Evolutionary conservation across 1,140 invertebrate genomes (phyloP), one percentile per base, ranked within the genome.

Genomic region (Bombus difficillimus): DNA sequence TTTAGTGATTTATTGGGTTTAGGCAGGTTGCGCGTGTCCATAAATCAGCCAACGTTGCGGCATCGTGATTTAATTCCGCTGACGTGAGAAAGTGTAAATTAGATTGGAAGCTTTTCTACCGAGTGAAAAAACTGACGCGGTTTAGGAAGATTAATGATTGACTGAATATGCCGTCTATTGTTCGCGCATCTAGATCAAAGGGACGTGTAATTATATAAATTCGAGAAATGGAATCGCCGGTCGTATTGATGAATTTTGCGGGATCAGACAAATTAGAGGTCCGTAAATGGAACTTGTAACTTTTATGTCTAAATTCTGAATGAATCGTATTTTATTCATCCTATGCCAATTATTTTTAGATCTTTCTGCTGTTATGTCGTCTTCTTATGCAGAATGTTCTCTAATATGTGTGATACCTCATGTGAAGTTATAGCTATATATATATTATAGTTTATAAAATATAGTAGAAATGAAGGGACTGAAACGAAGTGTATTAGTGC

Each of bases 51-150:
- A 41, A 34, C 34, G 34, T 57, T 57, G 72, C 41, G 3, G 43
- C 18, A 18, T 18, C 32, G 12, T 81, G 43, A 77, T 83, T 83
- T 77, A 22, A 77, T 83, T 83, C 66, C 43, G 73, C 34, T 22
- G 34, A 68, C 64, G 73, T 32, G 73, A 5, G 39, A 66, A 32
- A 83, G 57, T 41, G 37, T n/a, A 59, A 72, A 81, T 72, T 59
- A n/a, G 75, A 22, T 62, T 59, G 74, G 25, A 4, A 37, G 32
- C 34, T 39, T 76, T 39, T 25, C n/a, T 41, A 8, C n/a, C 13
- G 41, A 69, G 28, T 32, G 64, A 69, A 18, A 68, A 15, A 22
- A 34, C 25, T 9, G 25, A 12, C 15, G 2, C 57, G 37, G 15
- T 13, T 59, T 39, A 9, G 28, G 37, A 41, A 59, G 53, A 76